A percentile compares a stretch with the other conserved stretches of the same genome.
Evolutionary conservation across 2,113 vertebrate species (phyloP).

Genomic region (Aphyosemion australe): DNA sequence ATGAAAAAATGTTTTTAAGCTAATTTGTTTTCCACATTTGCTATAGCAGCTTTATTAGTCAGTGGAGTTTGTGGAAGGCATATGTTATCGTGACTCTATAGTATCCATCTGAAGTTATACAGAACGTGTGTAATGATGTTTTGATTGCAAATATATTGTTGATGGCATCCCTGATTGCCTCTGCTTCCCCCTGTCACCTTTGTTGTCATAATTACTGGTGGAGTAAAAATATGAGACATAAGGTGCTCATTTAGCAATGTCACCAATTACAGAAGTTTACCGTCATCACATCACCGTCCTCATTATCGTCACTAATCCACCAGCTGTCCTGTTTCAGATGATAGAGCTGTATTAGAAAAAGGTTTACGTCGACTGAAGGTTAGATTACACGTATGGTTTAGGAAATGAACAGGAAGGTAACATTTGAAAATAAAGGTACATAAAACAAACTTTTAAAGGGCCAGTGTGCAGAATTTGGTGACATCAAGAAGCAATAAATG

Average conservation of each 20-base stretch:
- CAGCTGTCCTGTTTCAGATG: neutral
- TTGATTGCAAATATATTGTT: conserved; percentile 17
- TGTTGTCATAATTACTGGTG: conserved; percentile 11
- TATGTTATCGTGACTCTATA: neutral
- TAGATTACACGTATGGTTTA: neutral
- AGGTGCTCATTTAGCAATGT: conserved; percentile 16
- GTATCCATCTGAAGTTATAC: neutral
- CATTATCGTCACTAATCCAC: conserved; percentile 14
- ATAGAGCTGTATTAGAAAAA: neutral
- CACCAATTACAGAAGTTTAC: conserved; percentile 1
- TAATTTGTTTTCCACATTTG: too few species aligned
- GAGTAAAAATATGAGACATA: neutral
- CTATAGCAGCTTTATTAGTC: conserved; percentile 1
- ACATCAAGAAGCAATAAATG: neutral
- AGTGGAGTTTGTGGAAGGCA: neutral
- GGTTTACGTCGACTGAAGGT: neutral
- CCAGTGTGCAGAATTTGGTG: neutral
- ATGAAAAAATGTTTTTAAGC: too few species aligned
- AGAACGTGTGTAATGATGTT: neutral
- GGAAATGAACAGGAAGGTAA: neutral
- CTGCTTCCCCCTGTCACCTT: neutral
- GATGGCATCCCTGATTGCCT: conserved; percentile 5
- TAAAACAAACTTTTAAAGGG: neutral
- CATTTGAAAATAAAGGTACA: neutral
- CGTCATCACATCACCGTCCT: neutral